Evolutionary conservation across 2,113 vertebrate genomes (phyloP).

Genomic region (Athene noctua): DNA sequence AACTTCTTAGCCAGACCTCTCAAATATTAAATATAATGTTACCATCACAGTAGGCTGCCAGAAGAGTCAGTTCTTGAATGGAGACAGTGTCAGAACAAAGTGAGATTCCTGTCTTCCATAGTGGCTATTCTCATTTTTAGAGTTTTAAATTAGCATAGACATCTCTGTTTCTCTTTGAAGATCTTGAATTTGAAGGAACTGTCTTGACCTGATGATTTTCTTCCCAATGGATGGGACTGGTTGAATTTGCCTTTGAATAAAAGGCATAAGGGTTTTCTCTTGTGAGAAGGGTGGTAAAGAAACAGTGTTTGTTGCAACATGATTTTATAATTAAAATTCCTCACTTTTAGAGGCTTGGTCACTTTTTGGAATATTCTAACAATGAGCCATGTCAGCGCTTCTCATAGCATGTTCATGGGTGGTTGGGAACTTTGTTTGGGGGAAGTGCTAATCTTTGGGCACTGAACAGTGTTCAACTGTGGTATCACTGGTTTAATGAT

Average conservation of each 20-base stretch:
- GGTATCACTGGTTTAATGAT: not conserved
- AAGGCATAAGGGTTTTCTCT: not conserved
- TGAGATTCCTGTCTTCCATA: not conserved
- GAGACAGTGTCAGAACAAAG: not conserved
- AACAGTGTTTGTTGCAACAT: not conserved
- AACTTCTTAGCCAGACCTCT: not conserved
- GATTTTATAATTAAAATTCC: conserved; percentile 31
- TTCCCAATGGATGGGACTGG: not conserved
- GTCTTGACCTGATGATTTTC: not conserved
- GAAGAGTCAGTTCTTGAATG: not conserved
- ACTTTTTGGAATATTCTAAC: not conserved
- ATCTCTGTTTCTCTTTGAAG: not conserved
- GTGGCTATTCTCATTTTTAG: not conserved
- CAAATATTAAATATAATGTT: not conserved
- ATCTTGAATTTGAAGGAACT: not conserved
- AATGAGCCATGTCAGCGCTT: not conserved
- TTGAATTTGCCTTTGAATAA: not conserved
- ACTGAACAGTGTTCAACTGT: not conserved
- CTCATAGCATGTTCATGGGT: not conserved
- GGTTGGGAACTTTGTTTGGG: not conserved
- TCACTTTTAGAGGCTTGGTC: not conserved
- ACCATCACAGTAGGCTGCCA: not conserved
- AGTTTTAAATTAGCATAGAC: not conserved
- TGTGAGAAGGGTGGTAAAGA: not conserved
- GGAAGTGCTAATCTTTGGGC: not conserved